Evolutionary conservation across 2,797 vertebrate species (phyloP).

Genomic region (Dipus sagitta): DNA sequence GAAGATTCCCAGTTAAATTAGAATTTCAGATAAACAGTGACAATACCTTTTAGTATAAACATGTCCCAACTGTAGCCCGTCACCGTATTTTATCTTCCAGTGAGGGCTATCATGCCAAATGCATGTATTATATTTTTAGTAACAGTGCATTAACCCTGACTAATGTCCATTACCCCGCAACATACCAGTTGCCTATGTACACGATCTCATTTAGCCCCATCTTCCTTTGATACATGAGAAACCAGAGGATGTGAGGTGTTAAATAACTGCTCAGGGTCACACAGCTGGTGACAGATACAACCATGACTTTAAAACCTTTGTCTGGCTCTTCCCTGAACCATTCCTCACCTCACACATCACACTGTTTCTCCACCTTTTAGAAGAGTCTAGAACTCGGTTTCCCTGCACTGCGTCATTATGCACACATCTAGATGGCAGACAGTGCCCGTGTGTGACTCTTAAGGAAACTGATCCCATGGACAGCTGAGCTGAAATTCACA

Average conservation of each 20-base stretch:
- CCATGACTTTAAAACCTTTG: not conserved
- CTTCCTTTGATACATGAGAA: not conserved
- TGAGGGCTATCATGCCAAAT: accelerated
- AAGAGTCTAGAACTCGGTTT: not conserved
- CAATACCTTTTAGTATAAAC: not conserved
- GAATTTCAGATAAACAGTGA: not conserved
- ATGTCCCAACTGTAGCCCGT: not conserved
- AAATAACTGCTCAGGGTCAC: not conserved
- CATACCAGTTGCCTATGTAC: not conserved
- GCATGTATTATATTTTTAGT: not conserved
- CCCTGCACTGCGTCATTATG: not conserved
- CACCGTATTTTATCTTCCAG: not conserved
- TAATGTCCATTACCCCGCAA: too few species aligned
- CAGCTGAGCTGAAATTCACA: not conserved
- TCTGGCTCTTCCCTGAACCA: not conserved
- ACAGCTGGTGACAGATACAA: not conserved
- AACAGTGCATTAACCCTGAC: accelerated
- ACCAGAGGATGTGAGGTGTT: not conserved
- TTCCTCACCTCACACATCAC: too few species aligned
- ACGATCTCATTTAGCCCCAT: not conserved
- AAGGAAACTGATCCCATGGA: not conserved
- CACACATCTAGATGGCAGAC: not conserved
- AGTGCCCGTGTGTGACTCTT: too few species aligned
- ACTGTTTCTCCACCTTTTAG: not conserved
- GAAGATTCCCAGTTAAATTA: not conserved